Base-by-base conservation (phyloP, 2,113 vertebrate genomes). In the Cryptotis parvus region DNA sequence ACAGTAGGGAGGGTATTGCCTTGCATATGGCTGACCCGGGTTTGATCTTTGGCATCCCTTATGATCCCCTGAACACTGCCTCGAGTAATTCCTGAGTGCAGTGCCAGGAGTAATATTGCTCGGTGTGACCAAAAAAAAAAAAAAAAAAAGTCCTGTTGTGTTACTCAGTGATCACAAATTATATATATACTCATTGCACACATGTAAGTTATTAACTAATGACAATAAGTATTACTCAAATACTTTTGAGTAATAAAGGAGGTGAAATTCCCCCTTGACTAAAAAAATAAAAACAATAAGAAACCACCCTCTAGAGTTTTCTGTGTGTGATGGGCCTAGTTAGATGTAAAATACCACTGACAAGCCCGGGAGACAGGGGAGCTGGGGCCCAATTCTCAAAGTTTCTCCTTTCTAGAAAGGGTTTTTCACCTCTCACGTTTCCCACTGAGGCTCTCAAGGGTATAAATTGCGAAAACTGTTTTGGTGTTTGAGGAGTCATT, bases 241-340 rank as follows among this genome's bases (percentile, higher is more conserved):
- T 39, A 88, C 35, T 90, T 85, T 84, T 80, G 52, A 20, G 33
- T 75, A 75, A n/a, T n/a, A n/a, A n/a, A 88, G 79, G 55, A 75
- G 79, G 45, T 18, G 33, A 24, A 22, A 83, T 52, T 93, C 45
- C 88, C 76, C 52, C 78, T 84, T 52, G 43, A 74, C 26, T 72
- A 7, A 41, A 55, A 35, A 58, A 49, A 39, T 4, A 9, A 10
- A 11, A 35, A 15, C 29, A 68, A n/a, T 14, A 12, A 49, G 14
- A 49, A 49, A 49, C 10, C 10, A 49, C 10, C 6, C 43, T 11
- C 43, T 10, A 49, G 45, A 49, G 45, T 49, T 49, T n/a, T 43
- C 27, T 68, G 68, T 2, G 0, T 84, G 2, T 15, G 14, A 63
- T 8, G 58, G 31, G 22, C 55, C 69, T 58, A 1, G 0, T 26